Base-by-base conservation (phyloP, 2,888 invertebrate genomes). In the Aleiodes testaceus region DNA sequence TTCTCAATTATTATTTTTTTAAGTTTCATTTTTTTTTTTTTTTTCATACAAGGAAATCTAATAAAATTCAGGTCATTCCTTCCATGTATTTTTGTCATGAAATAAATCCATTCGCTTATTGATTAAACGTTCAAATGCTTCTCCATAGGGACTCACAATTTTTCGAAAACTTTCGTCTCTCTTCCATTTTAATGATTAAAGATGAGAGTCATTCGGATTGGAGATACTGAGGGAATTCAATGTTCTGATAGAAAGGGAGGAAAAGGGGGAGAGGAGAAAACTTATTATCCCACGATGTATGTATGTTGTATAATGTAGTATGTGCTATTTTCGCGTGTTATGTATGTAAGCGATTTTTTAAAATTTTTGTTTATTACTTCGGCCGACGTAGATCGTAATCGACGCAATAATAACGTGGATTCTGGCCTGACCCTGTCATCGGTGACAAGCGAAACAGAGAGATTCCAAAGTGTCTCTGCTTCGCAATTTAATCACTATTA, bases 371-470 rank as follows among this genome's bases (percentile, higher is more conserved):
- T 45, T 66, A 55, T 53, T 44, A 7, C 66, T 47, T 66, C 66
- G 63, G 64, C 59, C 76, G 69, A 74, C 73, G 63, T 55, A 66
- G 44, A 68, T 74, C 63, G 55, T 66, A 47, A 66, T 70, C 66
- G 63, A 66, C 59, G 66, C 49, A 47, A 69, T 69, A 66, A 74
- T 74, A 63, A 72, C 69, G 69, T 67, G 44, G 20, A 66, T 44
- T 52, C 65, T 73, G 66, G 70, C 73, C 70, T 75, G 74, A 75
- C 77, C 74, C 75, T 74, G 77, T 77, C 74, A 74, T 74, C 77
- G 72, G 66, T 72, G 50, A 55, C 50, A 55, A 69, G 73, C 42
- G 67, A 75, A 72, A 72, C 74, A 70, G 72, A 73, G 71, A 64
- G 69, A 66, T 18, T 14, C 45, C 30, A 68, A 53, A 36, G 9